Conservation (phyloP, 2,888 invertebrate genomes). For the Rutpela maculata region DNA sequence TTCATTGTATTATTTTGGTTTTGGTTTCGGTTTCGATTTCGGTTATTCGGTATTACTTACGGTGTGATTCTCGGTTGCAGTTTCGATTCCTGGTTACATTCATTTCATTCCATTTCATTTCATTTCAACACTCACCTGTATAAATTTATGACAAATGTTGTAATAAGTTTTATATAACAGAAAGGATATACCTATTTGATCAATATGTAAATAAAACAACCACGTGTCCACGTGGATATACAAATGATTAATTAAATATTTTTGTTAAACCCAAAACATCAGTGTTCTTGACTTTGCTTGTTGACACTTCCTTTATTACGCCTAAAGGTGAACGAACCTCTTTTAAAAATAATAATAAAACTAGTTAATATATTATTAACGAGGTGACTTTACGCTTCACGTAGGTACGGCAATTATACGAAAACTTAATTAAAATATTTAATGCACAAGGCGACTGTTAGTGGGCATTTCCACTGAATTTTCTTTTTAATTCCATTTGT, state of each 20-base stretch:
- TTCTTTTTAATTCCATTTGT: not conserved
- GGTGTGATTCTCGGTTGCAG: too few species aligned
- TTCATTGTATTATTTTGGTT: too few species aligned
- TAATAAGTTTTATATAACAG: not conserved
- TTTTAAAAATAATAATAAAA: constrained; percentile 38
- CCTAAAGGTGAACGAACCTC: constrained; percentile 36
- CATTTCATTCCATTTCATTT: too few species aligned
- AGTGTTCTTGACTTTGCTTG: constrained; percentile 40
- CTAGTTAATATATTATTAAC: constrained; percentile 41
- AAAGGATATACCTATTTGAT: not conserved
- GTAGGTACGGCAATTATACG: constrained; percentile 14
- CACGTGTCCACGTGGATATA: constrained; percentile 1
- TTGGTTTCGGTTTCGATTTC: too few species aligned
- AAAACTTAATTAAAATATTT: constrained; percentile 1
- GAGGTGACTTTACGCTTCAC: constrained; percentile 7
- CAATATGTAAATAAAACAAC: not conserved
- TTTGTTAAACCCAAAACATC: constrained; percentile 37
- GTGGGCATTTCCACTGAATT: not conserved
- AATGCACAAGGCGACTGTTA: not conserved
- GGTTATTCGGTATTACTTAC: too few species aligned
- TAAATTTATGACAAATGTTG: not conserved
- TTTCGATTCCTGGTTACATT: too few species aligned
- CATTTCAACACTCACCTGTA: too few species aligned
- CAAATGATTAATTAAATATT: constrained; percentile 13
- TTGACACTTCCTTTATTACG: constrained; percentile 39